These are phyloP conservation scores for Phalanger gymnotis DNA, from an alignment of 2,797 vertebrate genomes.

Conservation along the genomic window DNA sequence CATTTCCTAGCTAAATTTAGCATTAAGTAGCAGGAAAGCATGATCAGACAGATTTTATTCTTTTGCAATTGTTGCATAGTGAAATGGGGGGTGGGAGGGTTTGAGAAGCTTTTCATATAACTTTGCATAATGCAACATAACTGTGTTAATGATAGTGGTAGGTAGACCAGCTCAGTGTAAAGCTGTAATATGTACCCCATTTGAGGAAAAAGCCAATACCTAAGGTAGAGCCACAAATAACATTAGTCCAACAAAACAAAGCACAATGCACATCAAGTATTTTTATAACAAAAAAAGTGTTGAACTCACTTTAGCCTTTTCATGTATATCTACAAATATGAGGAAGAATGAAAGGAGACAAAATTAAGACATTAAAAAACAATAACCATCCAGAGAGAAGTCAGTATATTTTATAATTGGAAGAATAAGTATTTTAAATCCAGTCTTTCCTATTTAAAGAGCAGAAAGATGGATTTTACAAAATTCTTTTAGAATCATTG, in stretches of 20 bases:
- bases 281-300: conserved; percentile 56
- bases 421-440: not conserved
- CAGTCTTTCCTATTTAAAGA: not conserved
- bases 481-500: not conserved
- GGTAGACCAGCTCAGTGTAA: not conserved
- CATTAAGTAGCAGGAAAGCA: not conserved
- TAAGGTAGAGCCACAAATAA: conserved; percentile 33
- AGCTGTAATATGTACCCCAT: not conserved
- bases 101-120: not conserved
- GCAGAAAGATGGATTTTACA: not conserved
- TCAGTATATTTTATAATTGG: not conserved
- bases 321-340: not conserved
- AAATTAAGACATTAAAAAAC: not conserved
- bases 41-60: not conserved
- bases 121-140: not conserved
- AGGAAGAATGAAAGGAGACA: not conserved
- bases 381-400: not conserved
- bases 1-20: not conserved
- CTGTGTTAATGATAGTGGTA: not conserved
- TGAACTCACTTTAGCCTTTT: conserved; percentile 30
- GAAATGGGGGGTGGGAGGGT: not conserved
- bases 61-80: not conserved
- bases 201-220: conserved; percentile 28
- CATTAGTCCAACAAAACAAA: conserved; percentile 50
- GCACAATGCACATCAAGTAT: not conserved